A percentile compares a stretch with the other conserved stretches of the same genome.
phyloP scores from a whole-genome alignment of 1,140 invertebrate genomes.

The Periplaneta americana region DNA sequence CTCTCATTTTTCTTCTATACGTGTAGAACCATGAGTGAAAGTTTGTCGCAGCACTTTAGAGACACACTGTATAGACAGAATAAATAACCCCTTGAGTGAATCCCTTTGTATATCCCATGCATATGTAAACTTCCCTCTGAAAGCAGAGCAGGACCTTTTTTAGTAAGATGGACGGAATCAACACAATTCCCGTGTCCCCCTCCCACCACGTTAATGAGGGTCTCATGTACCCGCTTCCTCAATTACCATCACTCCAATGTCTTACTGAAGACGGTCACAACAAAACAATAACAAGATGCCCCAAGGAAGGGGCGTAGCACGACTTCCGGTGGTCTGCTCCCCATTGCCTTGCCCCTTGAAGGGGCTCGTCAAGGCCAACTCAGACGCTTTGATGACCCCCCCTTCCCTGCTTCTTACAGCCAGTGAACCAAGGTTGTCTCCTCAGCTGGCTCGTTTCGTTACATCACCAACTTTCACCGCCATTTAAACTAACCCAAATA shows the following conservation, averaged over 20 bases:
- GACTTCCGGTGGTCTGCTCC: background rate
- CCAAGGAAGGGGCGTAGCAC: background rate
- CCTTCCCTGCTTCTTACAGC: background rate
- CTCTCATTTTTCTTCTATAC: too few relatives aligned
- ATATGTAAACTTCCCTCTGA: too few relatives aligned
- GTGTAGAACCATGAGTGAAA: too few relatives aligned
- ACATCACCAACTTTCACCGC: background rate
- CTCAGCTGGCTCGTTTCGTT: background rate
- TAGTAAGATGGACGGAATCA: too few relatives aligned
- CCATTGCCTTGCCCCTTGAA: background rate
- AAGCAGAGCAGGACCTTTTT: too few relatives aligned
- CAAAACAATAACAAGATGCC: background rate
- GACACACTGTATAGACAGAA: too few relatives aligned
- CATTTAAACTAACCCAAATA: too few relatives aligned
- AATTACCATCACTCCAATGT: background rate
- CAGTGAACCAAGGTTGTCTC: background rate
- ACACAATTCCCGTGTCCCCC: too few relatives aligned
- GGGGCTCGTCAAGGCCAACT: background rate
- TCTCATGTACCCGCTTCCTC: background rate
- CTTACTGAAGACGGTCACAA: background rate
- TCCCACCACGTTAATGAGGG: background rate
- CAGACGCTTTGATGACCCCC: too few relatives aligned
- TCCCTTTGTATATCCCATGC: too few relatives aligned
- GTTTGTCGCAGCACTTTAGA: too few relatives aligned
- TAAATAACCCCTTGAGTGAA: too few relatives aligned